Conservation (phyloP, 2,113 vertebrate species). For the Microtus ochrogaster region DNA sequence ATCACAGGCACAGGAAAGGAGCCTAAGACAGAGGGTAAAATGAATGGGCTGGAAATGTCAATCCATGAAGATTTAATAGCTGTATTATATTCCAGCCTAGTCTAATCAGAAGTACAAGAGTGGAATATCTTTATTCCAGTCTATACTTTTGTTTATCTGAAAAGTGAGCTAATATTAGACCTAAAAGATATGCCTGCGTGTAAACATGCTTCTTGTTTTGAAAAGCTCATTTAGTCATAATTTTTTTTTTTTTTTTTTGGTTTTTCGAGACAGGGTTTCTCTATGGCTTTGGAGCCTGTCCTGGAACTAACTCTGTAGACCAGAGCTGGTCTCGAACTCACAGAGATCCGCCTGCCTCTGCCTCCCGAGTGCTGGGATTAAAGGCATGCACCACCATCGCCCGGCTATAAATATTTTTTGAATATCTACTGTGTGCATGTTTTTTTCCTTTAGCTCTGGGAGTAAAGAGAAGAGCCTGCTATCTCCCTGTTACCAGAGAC, state of each 20-base stretch:
- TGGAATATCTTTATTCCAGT: not conserved
- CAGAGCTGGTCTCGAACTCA: too few relatives aligned
- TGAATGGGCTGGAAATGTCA: not conserved
- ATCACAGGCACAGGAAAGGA: not conserved
- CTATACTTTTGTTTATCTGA: not conserved
- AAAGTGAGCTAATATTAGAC: not conserved
- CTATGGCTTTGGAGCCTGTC: too few relatives aligned
- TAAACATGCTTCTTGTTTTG: conserved; percentile 7
- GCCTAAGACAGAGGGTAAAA: not conserved
- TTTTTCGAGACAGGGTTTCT: too few relatives aligned
- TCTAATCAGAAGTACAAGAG: not conserved
- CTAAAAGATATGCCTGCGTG: not conserved
- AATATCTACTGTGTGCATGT: not conserved
- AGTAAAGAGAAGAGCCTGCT: not conserved
- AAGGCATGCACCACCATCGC: too few relatives aligned
- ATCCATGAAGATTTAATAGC: conserved; percentile 47
- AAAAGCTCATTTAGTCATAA: not conserved
- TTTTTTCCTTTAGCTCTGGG: not conserved
- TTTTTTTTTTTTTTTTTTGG: too few relatives aligned
- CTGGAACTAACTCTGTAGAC: too few relatives aligned
- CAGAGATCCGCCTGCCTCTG: too few relatives aligned
- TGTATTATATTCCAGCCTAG: not conserved
- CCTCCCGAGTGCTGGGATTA: too few relatives aligned
- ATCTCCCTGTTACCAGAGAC: not conserved
- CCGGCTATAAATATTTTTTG: not conserved